These are phyloP conservation scores for Lasioglossum figueresi DNA, from an alignment of 2,888 invertebrate species.

Conservation along the genomic window DNA sequence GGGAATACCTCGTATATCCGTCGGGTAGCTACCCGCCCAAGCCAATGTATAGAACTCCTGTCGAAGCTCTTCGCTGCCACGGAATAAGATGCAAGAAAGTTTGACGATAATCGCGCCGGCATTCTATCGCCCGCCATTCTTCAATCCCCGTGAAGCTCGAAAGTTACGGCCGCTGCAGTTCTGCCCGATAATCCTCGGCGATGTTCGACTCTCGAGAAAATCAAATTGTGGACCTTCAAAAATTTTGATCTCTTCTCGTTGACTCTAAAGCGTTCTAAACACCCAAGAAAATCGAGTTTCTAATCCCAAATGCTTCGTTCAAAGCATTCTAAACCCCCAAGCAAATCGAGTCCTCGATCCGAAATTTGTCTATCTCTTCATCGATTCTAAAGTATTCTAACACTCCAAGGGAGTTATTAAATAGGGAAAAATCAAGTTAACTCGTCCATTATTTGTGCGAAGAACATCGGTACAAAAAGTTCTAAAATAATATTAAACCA, in stretches of 20 bases:
- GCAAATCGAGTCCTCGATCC: neutral
- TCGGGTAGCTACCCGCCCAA: constrained; percentile 60
- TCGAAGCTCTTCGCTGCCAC: constrained; percentile 56
- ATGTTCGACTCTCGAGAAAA: neutral
- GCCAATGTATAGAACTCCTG: constrained; percentile 64
- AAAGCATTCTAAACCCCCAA: neutral
- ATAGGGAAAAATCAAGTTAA: too few relatives aligned
- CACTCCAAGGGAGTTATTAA: too few relatives aligned
- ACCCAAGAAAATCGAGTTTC: neutral
- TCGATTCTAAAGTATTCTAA: neutral
- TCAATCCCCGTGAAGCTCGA: constrained; percentile 9
- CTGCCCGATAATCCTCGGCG: neutral
- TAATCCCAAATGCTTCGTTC: neutral
- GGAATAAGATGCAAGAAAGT: constrained; percentile 63
- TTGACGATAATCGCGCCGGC: constrained; percentile 49
- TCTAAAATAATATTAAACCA: too few relatives aligned
- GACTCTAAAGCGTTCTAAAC: neutral
- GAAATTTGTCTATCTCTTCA: neutral
- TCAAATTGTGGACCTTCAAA: neutral
- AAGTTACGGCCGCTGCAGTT: neutral
- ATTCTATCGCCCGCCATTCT: constrained; percentile 32
- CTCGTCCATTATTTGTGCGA: too few relatives aligned
- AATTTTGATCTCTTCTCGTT: neutral
- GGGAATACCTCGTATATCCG: constrained; percentile 72
- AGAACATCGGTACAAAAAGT: too few relatives aligned